These are phyloP conservation scores for Cephus pulcher DNA, from an alignment of 2,888 invertebrate genomes.

Conservation along the genomic window DNA sequence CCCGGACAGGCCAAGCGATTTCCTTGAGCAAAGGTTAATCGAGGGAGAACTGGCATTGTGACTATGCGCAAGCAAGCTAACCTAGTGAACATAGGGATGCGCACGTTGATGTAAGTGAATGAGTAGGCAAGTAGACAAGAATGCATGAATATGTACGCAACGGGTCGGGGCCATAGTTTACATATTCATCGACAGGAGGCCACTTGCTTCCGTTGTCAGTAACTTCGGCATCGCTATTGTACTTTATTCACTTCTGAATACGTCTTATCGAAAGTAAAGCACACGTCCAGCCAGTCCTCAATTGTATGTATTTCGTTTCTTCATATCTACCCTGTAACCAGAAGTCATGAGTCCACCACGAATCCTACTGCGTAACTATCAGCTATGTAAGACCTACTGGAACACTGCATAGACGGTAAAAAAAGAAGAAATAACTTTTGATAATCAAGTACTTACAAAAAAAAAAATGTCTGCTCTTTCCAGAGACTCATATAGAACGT, in stretches of 20 bases:
- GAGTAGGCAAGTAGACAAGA: constrained; percentile 11
- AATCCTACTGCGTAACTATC: background rate
- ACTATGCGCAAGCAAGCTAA: constrained; percentile 30
- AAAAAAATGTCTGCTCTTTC: background rate
- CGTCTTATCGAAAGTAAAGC: constrained; percentile 19
- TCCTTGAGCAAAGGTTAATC: constrained; percentile 38
- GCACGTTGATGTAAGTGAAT: constrained; percentile 19
- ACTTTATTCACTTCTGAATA: constrained; percentile 38
- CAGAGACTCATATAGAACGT: background rate
- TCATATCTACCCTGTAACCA: background rate
- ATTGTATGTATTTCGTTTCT: background rate
- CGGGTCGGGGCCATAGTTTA: constrained; percentile 55
- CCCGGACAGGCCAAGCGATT: background rate
- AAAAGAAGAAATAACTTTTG: background rate
- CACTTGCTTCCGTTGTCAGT: constrained; percentile 45
- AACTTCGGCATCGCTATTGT: constrained; percentile 12
- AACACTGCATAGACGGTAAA: background rate
- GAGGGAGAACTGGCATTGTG: constrained; percentile 31
- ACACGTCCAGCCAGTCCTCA: background rate
- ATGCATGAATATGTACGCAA: constrained; percentile 34
- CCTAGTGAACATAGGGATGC: constrained; percentile 26
- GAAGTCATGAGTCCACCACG: background rate
- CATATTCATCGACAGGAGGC: constrained; percentile 55
- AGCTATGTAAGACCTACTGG: background rate
- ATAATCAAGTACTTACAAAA: background rate